phyloP scores from a whole-genome alignment of 2,888 invertebrate species.

The Lathronympha strigana region DNA sequence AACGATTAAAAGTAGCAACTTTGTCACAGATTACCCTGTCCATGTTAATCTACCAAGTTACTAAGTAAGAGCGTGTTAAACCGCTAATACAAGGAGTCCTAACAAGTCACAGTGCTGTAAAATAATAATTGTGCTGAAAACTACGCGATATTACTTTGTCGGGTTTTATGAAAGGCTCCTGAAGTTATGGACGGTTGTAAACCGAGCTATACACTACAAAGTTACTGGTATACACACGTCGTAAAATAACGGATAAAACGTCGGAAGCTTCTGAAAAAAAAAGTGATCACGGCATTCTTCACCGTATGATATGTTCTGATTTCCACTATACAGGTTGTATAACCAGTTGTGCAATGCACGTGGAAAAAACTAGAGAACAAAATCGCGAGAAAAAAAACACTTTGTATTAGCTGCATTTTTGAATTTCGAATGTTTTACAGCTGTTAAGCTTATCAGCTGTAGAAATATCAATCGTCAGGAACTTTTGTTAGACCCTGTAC shows the following conservation, averaged over 20 bases:
- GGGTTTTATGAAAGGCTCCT: slow-evolving; percentile 32
- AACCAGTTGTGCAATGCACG: too few species aligned
- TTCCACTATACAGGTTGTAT: too few species aligned
- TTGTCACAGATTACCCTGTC: background rate
- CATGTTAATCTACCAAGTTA: slow-evolving; percentile 4
- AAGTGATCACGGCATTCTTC: too few species aligned
- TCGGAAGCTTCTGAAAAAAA: background rate
- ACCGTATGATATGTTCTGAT: too few species aligned
- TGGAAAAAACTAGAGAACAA: too few species aligned
- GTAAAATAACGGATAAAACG: background rate
- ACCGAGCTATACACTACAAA: slow-evolving; percentile 40
- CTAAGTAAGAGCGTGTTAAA: slow-evolving; percentile 24
- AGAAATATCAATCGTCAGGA: too few species aligned
- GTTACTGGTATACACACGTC: background rate
- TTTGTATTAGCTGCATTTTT: too few species aligned
- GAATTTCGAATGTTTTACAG: too few species aligned
- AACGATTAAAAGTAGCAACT: background rate
- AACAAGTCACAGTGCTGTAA: slow-evolving; percentile 30
- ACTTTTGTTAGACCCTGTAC: too few species aligned
- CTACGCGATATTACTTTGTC: slow-evolving; percentile 36
- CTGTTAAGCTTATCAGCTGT: too few species aligned
- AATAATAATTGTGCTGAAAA: slow-evolving; percentile 40
- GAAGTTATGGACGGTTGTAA: slow-evolving; percentile 38
- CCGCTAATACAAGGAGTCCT: slow-evolving; percentile 18
- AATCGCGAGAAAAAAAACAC: too few species aligned